Evolutionary conservation across 2,888 invertebrate species (phyloP), one percentile per base, ranked within the genome.

Genomic region (Ischnus inquisitorius): DNA sequence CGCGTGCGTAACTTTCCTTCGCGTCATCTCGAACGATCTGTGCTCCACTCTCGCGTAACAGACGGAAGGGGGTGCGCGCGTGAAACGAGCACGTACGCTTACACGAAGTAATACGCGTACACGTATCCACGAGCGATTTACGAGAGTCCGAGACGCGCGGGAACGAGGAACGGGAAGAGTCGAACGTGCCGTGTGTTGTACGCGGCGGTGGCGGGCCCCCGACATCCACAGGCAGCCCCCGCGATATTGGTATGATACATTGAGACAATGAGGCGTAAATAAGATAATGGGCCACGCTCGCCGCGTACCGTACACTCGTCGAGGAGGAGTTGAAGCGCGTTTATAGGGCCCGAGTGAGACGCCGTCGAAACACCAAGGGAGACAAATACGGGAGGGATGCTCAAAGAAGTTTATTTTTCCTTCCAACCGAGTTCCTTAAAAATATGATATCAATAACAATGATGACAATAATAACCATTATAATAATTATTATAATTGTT

Each of bases 261-360:
- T 93, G 91, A 93, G 92, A 93, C 92, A 93, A 93, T 92, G 92
- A 92, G 90, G 90, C 92, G 91, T 92, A 93, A 93, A 93, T 93
- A 92, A 93, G 93, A 93, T 93, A 93, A 93, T 93, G 90, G 91
- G 84, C 68, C 84, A 85, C 89, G 90, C 90, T 91, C 89, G 92
- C 90, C 74, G 84, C 81, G 78, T 65, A 78, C 72, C 72, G 84
- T 86, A 79, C n/a, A n/a, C 87, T 39, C 81, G 88, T 88, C 85
- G 87, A 87, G 84, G 76, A 85, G 82, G 77, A 64, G 84, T 72
- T 71, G 72, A 85, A 88, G 86, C 89, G 85, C 89, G 87, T 89
- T 90, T 86, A 87, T 88, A 91, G 91, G 89, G 90, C 86, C 72
- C 87, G 86, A 46, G 86, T 81, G 75, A 84, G 75, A 76, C 75